Percentiles rank a stretch among this genome's conserved stretches.
These are phyloP conservation scores for Sturnira hondurensis DNA, from an alignment of 2,113 vertebrate genomes.

Conservation along the genomic window DNA sequence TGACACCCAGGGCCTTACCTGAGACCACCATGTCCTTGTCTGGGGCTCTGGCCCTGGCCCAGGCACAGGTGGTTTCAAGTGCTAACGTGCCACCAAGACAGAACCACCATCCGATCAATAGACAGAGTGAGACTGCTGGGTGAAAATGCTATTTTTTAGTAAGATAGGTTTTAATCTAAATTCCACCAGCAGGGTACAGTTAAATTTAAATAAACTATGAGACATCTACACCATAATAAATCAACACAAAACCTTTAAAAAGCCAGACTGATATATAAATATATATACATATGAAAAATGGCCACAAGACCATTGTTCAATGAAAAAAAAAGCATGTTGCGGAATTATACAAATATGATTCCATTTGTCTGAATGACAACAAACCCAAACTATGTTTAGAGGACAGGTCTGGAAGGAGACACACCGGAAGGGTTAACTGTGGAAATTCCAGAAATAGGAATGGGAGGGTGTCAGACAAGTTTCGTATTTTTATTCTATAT, in stretches of 20 bases:
- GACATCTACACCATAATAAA: not conserved
- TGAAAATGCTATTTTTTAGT: not conserved
- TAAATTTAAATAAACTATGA: constrained; percentile 4
- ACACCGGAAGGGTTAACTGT: not conserved
- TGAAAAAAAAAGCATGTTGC: not conserved
- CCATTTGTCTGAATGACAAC: not conserved
- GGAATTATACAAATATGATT: not conserved
- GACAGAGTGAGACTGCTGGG: not conserved
- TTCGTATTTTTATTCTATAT: not conserved
- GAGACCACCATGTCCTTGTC: not conserved
- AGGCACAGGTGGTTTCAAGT: not conserved
- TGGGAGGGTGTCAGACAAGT: not conserved
- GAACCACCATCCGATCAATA: not conserved
- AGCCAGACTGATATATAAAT: not conserved
- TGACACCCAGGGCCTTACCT: not conserved
- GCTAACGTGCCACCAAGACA: not conserved
- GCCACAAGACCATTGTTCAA: not conserved
- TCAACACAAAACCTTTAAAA: not conserved
- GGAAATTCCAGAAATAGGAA: not conserved
- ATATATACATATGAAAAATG: not conserved
- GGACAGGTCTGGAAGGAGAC: not conserved
- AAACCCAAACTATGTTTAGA: not conserved
- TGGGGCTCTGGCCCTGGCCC: not conserved
- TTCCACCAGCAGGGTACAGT: not conserved
- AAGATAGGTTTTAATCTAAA: not conserved